phyloP scores from a whole-genome alignment of 2,888 invertebrate species.

The Tricholauxania praeusta region DNA sequence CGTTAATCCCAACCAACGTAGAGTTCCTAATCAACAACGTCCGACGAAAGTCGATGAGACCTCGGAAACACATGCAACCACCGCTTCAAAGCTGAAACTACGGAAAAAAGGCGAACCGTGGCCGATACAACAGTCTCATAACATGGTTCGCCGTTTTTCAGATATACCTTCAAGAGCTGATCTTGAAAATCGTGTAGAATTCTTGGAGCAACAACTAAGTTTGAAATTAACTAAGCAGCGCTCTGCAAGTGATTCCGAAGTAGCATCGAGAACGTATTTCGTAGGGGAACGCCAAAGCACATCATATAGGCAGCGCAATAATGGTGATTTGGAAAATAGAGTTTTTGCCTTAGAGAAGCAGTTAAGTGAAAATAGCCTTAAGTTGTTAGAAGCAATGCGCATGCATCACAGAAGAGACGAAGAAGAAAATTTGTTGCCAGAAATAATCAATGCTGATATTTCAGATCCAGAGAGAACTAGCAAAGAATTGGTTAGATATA shows the following conservation, averaged over 20 bases:
- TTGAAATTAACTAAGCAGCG: slow-evolving; percentile 64
- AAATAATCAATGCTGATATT: slow-evolving; percentile 47
- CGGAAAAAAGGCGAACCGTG: slow-evolving; percentile 58
- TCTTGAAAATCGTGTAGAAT: slow-evolving; percentile 64
- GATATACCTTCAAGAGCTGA: slow-evolving; percentile 64
- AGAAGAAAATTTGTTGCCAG: slow-evolving; percentile 35
- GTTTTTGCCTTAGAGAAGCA: slow-evolving; percentile 62
- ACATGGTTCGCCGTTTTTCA: slow-evolving; percentile 65
- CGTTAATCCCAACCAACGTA: slow-evolving; percentile 55
- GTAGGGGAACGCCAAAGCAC: slow-evolving; percentile 49
- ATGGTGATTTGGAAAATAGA: slow-evolving; percentile 54
- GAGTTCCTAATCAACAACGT: slow-evolving; percentile 46
- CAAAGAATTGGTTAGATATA: slow-evolving; percentile 60
- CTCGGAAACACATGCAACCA: slow-evolving; percentile 65
- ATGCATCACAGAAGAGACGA: slow-evolving; percentile 41
- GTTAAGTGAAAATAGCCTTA: slow-evolving; percentile 59
- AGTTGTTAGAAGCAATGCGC: slow-evolving; percentile 55
- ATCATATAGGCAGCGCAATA: slow-evolving; percentile 42
- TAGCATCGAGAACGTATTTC: slow-evolving; percentile 55
- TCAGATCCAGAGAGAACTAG: slow-evolving; percentile 50
- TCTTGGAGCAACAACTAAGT: slow-evolving; percentile 61
- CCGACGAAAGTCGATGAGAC: slow-evolving; percentile 58
- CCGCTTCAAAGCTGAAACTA: slow-evolving; percentile 60
- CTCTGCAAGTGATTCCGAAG: slow-evolving; percentile 67
- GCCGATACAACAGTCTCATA: slow-evolving; percentile 47